Evolutionary conservation across 2,888 invertebrate genomes (phyloP).

Genomic region (Aphelenchoides bicaudatus): DNA sequence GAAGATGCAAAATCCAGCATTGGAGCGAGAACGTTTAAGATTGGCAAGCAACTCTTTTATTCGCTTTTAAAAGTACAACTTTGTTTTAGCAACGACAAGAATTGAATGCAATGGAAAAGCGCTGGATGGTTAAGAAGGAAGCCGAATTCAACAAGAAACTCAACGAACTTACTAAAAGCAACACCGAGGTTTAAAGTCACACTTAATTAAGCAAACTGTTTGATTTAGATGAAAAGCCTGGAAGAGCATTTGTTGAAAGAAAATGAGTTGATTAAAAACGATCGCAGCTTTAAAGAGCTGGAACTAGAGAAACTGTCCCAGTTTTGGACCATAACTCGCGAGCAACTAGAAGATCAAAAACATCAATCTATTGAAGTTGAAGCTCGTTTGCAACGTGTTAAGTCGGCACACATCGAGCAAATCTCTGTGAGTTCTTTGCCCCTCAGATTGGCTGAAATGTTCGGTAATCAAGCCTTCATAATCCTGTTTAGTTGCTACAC

Average conservation of each 20-base stretch:
- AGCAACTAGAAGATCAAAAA: conserved; percentile 36
- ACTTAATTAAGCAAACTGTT: background rate
- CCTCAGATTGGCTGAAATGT: background rate
- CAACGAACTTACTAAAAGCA: conserved; percentile 9
- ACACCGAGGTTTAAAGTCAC: conserved; percentile 1
- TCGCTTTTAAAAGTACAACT: background rate
- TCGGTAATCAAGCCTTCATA: background rate
- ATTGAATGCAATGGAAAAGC: conserved; percentile 8
- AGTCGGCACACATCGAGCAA: conserved; percentile 40
- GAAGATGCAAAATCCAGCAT: background rate
- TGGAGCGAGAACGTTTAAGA: conserved; percentile 8
- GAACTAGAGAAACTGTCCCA: conserved; percentile 32
- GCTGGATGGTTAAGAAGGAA: conserved; percentile 18
- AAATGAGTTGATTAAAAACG: conserved; percentile 25
- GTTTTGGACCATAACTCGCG: conserved; percentile 36
- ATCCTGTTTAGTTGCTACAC: conserved; percentile 38
- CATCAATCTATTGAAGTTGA: conserved; percentile 35
- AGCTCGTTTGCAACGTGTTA: conserved; percentile 38
- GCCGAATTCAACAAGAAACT: conserved; percentile 17
- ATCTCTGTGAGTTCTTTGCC: conserved; percentile 34
- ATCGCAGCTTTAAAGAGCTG: conserved; percentile 30
- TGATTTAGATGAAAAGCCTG: conserved; percentile 14
- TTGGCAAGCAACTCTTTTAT: too few relatives aligned
- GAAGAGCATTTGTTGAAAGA: conserved; percentile 24
- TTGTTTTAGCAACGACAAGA: conserved; percentile 3